Evolutionary conservation across 2,888 invertebrate genomes (phyloP).

Genomic region (Lasioglossum vierecki): DNA sequence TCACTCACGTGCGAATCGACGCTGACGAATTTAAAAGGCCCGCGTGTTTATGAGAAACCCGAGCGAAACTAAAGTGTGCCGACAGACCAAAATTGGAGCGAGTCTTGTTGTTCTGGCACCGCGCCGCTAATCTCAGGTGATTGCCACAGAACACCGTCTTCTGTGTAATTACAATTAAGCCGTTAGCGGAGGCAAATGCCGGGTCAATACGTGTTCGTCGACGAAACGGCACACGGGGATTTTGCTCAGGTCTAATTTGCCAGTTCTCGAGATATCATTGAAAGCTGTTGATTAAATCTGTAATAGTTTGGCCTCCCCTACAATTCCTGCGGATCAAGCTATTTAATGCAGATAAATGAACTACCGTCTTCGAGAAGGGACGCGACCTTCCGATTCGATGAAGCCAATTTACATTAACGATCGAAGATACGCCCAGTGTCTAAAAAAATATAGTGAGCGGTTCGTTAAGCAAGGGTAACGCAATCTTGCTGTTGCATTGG

Average conservation of each 20-base stretch:
- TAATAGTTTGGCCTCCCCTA: not conserved
- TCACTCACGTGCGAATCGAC: not conserved
- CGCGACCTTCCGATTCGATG: not conserved
- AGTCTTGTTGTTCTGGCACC: conserved; percentile 2
- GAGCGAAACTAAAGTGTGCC: not conserved
- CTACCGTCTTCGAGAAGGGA: not conserved
- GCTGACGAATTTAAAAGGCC: not conserved
- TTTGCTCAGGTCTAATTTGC: not conserved
- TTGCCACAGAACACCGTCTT: conserved; percentile 16
- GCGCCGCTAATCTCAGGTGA: not conserved
- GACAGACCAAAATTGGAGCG: not conserved
- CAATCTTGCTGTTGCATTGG: not conserved
- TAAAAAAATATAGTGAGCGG: not conserved
- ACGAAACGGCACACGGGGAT: not conserved
- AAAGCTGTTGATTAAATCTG: not conserved
- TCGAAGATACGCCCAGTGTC: not conserved
- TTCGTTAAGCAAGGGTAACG: not conserved
- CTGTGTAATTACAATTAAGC: not conserved
- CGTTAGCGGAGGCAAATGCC: conserved; percentile 12
- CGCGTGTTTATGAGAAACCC: not conserved
- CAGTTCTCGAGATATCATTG: not conserved
- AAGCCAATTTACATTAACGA: not conserved
- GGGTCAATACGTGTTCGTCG: conserved; percentile 10
- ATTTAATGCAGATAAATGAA: not conserved
- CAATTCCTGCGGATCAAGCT: not conserved